phyloP scores from a whole-genome alignment of 1,140 invertebrate genomes.

The Atta texana region DNA sequence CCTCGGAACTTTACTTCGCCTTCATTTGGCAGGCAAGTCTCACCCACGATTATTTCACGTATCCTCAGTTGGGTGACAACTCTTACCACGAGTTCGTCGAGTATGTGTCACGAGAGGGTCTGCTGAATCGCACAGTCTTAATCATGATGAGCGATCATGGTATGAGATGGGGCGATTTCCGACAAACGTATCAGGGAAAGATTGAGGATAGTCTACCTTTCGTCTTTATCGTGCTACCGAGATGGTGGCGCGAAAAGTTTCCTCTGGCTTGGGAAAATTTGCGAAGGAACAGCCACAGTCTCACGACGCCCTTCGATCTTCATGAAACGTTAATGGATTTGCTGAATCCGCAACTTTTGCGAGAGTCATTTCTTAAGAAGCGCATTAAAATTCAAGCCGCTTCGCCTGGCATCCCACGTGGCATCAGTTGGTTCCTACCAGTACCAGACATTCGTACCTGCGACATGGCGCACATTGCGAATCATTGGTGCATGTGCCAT shows the following conservation, averaged over 20 bases:
- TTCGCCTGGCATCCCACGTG: slow-evolving; percentile 83
- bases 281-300: slow-evolving; percentile 85
- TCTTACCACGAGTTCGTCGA: slow-evolving; percentile 80
- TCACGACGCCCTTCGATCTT: slow-evolving; percentile 89
- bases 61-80: slow-evolving; percentile 83
- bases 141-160: slow-evolving; percentile 92
- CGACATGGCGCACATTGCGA: slow-evolving; percentile 90
- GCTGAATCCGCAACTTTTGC: slow-evolving; percentile 84
- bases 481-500: slow-evolving; percentile 95
- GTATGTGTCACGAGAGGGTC: slow-evolving; percentile 70
- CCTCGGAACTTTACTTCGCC: slow-evolving; percentile 84
- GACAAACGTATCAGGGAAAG: slow-evolving; percentile 88
- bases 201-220: slow-evolving; percentile 91
- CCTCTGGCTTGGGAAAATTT: slow-evolving; percentile 86
- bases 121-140: slow-evolving; percentile 87
- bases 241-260: slow-evolving; percentile 87
- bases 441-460: slow-evolving; percentile 92
- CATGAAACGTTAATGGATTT: slow-evolving; percentile 90
- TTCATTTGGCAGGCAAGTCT: slow-evolving; percentile 86
- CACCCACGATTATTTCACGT: slow-evolving; percentile 86
- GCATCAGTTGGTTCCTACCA: slow-evolving; percentile 92
- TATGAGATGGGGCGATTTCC: slow-evolving; percentile 89
- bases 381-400: slow-evolving; percentile 72
- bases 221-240: slow-evolving; percentile 88
- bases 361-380: slow-evolving; percentile 73